These are phyloP conservation scores for Myathropa florea DNA, from an alignment of 2,888 invertebrate genomes.

Conservation along the genomic window DNA sequence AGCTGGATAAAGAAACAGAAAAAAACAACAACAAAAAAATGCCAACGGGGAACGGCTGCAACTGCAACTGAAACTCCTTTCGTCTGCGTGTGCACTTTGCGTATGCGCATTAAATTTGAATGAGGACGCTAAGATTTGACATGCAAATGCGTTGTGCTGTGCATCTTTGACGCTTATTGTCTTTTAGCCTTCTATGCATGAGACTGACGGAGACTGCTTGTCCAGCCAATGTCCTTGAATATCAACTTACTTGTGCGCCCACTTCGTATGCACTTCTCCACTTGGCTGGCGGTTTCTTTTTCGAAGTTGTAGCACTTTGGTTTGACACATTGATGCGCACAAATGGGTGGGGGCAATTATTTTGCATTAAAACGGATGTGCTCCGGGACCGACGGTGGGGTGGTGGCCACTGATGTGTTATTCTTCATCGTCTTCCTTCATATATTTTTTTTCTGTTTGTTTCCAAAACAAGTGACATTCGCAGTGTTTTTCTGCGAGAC, in stretches of 20 bases:
- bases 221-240: slow-evolving; percentile 47
- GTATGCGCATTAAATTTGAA: slow-evolving; percentile 21
- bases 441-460: no score
- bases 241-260: slow-evolving; percentile 23
- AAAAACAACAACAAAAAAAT: neutral
- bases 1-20: neutral
- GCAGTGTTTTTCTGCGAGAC: neutral
- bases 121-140: slow-evolving; percentile 2
- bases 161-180: slow-evolving; percentile 5
- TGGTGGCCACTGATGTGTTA: neutral
- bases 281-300: neutral
- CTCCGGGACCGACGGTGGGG: neutral
- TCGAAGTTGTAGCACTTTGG: neutral
- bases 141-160: slow-evolving; percentile 23
- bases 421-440: neutral
- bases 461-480: neutral
- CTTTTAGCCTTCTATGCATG: neutral
- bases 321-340: slow-evolving; percentile 23
- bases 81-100: slow-evolving; percentile 20
- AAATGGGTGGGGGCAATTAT: slow-evolving; percentile 15
- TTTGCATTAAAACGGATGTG: slow-evolving; percentile 38
- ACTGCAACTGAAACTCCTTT: neutral
- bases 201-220: slow-evolving; percentile 25
- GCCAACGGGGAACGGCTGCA: neutral
- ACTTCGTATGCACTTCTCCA: slow-evolving; percentile 30